Base-by-base conservation (phyloP, 1,140 invertebrate genomes). In the Anastatus disparis region DNA sequence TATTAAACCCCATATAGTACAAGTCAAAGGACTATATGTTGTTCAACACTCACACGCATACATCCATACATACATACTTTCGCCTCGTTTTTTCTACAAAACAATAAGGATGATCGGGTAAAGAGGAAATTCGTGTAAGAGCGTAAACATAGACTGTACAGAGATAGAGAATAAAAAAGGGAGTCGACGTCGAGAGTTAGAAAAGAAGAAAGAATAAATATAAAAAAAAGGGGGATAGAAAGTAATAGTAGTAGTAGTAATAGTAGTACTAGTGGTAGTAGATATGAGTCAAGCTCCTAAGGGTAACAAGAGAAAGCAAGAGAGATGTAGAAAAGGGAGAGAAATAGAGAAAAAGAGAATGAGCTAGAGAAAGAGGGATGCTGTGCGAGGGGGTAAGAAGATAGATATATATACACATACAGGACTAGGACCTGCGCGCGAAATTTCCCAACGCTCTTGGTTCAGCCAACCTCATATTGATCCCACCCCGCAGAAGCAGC, bases 391-490 rank as follows among this genome's bases (percentile, higher is more conserved):
- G 48, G 62, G 74, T n/a, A 55, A 27, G 72, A 72, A 48, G 48
- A 74, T 56, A 69, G 72, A 62, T 68, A 73, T n/a, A n/a, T n/a
- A n/a, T 15, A 22, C 46, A 7, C 53, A 56, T 17, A 13, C 56
- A 61, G 66, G 48, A 79, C 78, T 77, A 82, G 81, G 82, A 86
- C 82, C 82, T 86, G 84, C 84, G 84, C 84, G 84, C 83, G 78
- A 85, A n/a, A 83, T 85, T 85, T 84, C 82, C 83, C 84, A n/a
- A n/a, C n/a, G 84, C 83, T 15, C 79, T 80, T 74, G 80, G n/a
- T 55, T 55, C 29, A 64, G 61, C 61, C 82, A 84, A 85, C 81
- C 83, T 85, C 83, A 85, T 86, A 86, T 86, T 85, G 85, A 86
- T 86, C 84, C 81, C 82, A 84, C 80, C 82, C 83, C 80, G 10